Conservation (phyloP, 1,140 invertebrate species). For the Drosophila serrata region DNA sequence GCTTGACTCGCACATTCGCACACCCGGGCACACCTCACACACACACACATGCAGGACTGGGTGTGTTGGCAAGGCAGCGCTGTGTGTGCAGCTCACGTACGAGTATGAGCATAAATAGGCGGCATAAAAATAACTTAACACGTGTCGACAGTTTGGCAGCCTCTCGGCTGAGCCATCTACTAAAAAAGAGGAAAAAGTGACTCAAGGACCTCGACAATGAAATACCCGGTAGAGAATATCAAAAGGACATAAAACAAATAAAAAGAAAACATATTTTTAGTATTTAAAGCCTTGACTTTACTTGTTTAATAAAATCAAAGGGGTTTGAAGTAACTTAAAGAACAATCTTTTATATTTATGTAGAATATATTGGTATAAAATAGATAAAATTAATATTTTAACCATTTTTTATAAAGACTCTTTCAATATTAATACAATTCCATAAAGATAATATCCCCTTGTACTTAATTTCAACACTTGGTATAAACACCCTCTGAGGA, state of each 20-base stretch:
- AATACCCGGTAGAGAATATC: not conserved
- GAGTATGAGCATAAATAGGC: conserved; percentile 77
- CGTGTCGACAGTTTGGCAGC: conserved; percentile 80
- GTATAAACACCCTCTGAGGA: conserved; percentile 46
- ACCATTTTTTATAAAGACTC: too few species aligned
- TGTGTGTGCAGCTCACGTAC: conserved; percentile 69
- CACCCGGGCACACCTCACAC: conserved; percentile 17
- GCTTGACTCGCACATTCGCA: conserved; percentile 66
- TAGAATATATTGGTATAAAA: not conserved
- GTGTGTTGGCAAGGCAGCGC: conserved; percentile 25
- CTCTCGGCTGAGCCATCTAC: conserved; percentile 32
- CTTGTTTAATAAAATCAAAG: not conserved
- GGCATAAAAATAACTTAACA: conserved; percentile 84
- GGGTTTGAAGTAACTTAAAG: not conserved
- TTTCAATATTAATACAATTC: not conserved
- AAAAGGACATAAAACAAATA: not conserved
- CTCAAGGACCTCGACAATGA: conserved; percentile 4
- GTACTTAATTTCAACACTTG: not conserved
- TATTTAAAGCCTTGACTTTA: not conserved
- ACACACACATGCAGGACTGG: not conserved
- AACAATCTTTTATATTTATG: not conserved
- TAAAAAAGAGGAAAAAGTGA: conserved; percentile 12
- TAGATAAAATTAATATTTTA: too few species aligned
- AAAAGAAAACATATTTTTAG: too few species aligned
- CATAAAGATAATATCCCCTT: not conserved